These are phyloP conservation scores for Julus scanicus DNA, from an alignment of 2,888 invertebrate species.

Conservation along the genomic window DNA sequence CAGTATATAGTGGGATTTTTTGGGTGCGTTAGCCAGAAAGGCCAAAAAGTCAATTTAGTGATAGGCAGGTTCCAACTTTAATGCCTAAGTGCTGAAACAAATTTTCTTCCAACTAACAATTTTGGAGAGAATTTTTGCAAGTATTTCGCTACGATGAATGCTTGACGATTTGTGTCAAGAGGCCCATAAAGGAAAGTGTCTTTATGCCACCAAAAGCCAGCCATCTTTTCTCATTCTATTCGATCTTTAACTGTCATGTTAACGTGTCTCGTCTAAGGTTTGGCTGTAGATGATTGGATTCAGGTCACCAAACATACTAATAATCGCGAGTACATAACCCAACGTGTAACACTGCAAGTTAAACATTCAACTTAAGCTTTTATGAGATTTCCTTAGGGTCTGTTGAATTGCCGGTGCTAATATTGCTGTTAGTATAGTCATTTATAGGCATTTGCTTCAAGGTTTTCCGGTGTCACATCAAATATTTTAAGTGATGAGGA, in stretches of 20 bases:
- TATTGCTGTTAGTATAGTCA: background rate
- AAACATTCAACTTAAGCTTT: conserved; percentile 17
- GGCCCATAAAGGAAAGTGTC: background rate
- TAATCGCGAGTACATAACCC: background rate
- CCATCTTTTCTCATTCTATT: background rate
- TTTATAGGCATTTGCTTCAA: background rate
- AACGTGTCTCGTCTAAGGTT: background rate
- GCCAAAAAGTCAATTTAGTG: too few species aligned
- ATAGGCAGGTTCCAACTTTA: too few species aligned
- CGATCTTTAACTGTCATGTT: background rate
- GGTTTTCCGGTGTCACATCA: background rate
- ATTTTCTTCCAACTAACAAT: too few species aligned
- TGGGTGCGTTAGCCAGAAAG: too few species aligned
- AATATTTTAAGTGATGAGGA: background rate
- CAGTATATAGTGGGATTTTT: too few species aligned
- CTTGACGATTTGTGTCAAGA: background rate
- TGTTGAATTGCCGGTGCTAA: background rate
- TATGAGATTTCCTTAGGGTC: conserved; percentile 31
- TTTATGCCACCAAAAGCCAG: background rate
- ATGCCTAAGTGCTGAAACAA: too few species aligned
- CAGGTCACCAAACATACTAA: conserved; percentile 1
- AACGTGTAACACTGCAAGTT: background rate
- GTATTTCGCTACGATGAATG: too few species aligned
- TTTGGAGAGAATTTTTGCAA: too few species aligned
- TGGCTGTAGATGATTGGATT: background rate